These are phyloP conservation scores for Teinopalpus imperialis DNA, from an alignment of 2,888 invertebrate species.

Conservation along the genomic window DNA sequence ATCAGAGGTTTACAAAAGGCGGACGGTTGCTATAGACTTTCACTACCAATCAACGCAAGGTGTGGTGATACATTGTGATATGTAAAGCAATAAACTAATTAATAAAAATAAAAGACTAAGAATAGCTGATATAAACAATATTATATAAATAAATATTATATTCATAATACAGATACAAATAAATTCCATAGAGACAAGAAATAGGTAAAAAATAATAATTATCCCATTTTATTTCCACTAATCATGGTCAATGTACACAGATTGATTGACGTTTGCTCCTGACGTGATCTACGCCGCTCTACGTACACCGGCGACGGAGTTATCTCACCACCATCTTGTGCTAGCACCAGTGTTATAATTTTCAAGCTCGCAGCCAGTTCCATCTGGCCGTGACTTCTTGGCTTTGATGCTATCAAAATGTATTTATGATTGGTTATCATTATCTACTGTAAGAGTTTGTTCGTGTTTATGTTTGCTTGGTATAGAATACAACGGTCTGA, in stretches of 20 bases:
- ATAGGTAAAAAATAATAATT: too few species aligned
- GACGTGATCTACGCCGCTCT: slow-evolving; percentile 36
- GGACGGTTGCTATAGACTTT: too few species aligned
- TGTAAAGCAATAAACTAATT: too few species aligned
- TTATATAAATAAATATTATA: not conserved
- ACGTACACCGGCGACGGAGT: slow-evolving; percentile 27
- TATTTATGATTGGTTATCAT: slow-evolving; percentile 34
- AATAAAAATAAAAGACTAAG: too few species aligned
- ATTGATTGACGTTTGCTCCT: slow-evolving; percentile 34
- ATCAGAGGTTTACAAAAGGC: too few species aligned
- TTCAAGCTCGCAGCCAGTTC: slow-evolving; percentile 35
- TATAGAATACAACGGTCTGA: not conserved
- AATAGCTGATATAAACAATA: too few species aligned
- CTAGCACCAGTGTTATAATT: slow-evolving; percentile 40
- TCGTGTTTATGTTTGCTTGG: slow-evolving; percentile 9
- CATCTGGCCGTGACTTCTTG: slow-evolving; percentile 34
- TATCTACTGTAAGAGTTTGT: slow-evolving; percentile 19
- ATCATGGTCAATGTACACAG: slow-evolving; percentile 28
- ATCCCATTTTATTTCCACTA: not conserved
- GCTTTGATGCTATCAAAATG: slow-evolving; percentile 31
- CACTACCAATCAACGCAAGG: too few species aligned
- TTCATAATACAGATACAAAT: too few species aligned
- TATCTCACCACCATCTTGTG: slow-evolving; percentile 37
- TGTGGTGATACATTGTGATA: too few species aligned
- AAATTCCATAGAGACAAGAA: not conserved